Conservation (phyloP, 2,888 invertebrate species). For the Cryptophagus acutangulus region DNA sequence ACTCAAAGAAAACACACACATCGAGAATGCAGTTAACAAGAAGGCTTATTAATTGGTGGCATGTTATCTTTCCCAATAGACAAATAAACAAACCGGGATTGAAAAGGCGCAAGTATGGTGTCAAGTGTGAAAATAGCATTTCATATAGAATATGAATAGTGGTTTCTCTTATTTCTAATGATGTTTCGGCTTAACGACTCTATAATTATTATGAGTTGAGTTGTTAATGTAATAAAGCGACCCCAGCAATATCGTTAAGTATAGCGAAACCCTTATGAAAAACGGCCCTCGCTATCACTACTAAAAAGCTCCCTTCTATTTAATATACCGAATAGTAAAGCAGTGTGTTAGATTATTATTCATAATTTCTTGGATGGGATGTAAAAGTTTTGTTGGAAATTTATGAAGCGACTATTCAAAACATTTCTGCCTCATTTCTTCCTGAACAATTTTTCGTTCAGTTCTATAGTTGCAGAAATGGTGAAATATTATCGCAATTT, state of each 20-base stretch:
- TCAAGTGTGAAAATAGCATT: too few species aligned
- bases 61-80: too few species aligned
- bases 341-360: too few species aligned
- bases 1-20: neutral
- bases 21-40: neutral
- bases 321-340: neutral
- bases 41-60: neutral
- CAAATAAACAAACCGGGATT: too few species aligned
- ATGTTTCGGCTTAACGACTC: conserved; percentile 39
- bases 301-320: conserved; percentile 1
- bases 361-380: neutral
- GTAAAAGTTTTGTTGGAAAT: conserved; percentile 1
- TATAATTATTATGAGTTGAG: conserved; percentile 49
- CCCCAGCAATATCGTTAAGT: conserved; percentile 41
- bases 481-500: neutral
- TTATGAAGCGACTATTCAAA: conserved; percentile 3
- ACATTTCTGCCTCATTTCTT: conserved; percentile 9
- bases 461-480: neutral
- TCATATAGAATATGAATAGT: too few species aligned
- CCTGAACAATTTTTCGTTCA: neutral
- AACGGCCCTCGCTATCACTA: conserved; percentile 27
- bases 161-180: conserved; percentile 28
- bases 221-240: conserved; percentile 48
- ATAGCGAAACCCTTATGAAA: conserved; percentile 34
- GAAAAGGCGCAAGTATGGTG: too few species aligned